Base-by-base conservation (phyloP, 2,888 invertebrate genomes). In the Cataglyphis albicans region DNA sequence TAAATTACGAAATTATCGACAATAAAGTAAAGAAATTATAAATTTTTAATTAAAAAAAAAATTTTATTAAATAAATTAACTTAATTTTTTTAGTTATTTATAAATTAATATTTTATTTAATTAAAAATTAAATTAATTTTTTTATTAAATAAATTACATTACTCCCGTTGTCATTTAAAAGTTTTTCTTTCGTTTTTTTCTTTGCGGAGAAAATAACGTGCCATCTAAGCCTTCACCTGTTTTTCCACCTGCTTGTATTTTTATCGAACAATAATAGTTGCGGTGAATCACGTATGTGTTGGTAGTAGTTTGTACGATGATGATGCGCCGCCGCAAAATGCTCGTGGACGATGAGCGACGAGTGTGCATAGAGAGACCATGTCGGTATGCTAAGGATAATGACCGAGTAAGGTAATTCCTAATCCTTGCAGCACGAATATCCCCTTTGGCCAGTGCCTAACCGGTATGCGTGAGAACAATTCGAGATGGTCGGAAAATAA, bases 281-380 rank as follows among this genome's bases (percentile, higher is more conserved):
- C 32, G 87, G 83, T 44, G 61, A 87, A 81, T 55, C 81, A 65
- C 57, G 64, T 65, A 57, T 68, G 41, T 32, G 67, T 73, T 67
- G 38, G 67, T 48, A 57, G 32, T 38, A 41, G 38, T 38, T 18
- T 48, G 67, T n/a, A 52, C 61, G 73, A 52, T 68, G 84, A 88
- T 83, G 81, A 88, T 84, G 81, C 21, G 81, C 21, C 83, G 80
- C 88, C 83, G 64, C 82, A 70, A 74, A 82, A 83, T 83, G 67
- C 81, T 81, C 41, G 25, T 10, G 61, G 74, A 82, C 35, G 67
- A 84, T 55, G 81, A 84, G 74, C 78, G 25, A 10, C 9, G 57
- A 32, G 29, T 18, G 76, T 57, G 68, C 44, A 57, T n/a, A 67
- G 29, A 10, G 12, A 15, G 18, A 1, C n/a, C 38, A 55, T 18